Evolutionary conservation across 2,888 invertebrate genomes (phyloP), one percentile per base, ranked within the genome.

Genomic region (Metopia argyrocephala): DNA sequence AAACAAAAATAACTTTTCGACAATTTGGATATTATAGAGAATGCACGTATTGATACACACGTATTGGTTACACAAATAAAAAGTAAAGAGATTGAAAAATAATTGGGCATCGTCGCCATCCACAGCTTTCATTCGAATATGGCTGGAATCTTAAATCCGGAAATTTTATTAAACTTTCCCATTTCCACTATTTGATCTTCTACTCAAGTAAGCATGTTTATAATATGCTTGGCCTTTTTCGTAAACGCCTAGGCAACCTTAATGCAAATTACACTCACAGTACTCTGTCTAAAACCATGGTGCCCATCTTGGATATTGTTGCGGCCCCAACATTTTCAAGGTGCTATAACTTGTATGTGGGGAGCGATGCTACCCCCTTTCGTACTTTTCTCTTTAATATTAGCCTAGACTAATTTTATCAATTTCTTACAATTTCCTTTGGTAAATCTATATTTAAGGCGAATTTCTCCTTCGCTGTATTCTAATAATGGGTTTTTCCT

Each of bases 141-240:
- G n/a, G n/a, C n/a, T n/a, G n/a, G n/a, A n/a, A n/a, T n/a, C n/a
- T n/a, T 57, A 27, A 79, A 57, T 25, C 64, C 59, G 12, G 70
- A 75, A 65, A 79, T 56, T 56, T 28, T 5, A 52, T 68, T 54
- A 61, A 80, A 76, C 45, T 69, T 59, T 18, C 12, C 15, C 59
- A 25, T 50, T 4, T 5, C 50, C 9, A 50, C 4, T 20, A 50
- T 20, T 18, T 50, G 50, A 20, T 50, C 50, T 9, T 4, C 50
- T 5, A 4, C 5, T 23, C 21, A 21, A 23, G 52, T 23, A 52
- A 23, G 21, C 52, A 52, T 52, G 7, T 52, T 52, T 12, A 52
- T 52, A 12, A 23, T 9, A 12, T 52, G 12, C 28, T 52, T 3
- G 52, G 12, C 52, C 52, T 27, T 56, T 56, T 56, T n/a, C 15